These are phyloP conservation scores for Rhyacichthys aspro DNA, from an alignment of 2,797 vertebrate species.

Conservation along the genomic window DNA sequence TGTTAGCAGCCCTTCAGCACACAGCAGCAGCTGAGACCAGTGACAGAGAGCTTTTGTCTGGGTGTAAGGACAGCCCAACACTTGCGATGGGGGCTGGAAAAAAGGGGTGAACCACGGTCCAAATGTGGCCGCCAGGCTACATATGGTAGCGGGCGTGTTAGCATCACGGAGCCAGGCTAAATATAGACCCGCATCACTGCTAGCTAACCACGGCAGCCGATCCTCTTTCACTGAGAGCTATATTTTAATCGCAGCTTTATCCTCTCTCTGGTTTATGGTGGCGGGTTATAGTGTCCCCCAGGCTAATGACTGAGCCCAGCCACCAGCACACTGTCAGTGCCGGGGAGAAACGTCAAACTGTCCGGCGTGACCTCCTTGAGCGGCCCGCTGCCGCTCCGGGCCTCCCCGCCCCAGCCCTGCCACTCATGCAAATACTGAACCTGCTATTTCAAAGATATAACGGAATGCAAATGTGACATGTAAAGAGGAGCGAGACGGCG, in stretches of 20 bases:
- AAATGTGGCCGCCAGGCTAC: constrained; percentile 80
- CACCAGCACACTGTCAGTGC: neutral
- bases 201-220: constrained; percentile 48
- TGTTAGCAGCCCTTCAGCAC: constrained; percentile 33
- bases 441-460: neutral
- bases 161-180: constrained; percentile 79
- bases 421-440: neutral
- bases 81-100: neutral
- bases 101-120: constrained; percentile 37
- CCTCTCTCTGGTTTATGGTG: neutral
- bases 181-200: constrained; percentile 82
- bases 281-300: neutral
- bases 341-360: constrained; percentile 25
- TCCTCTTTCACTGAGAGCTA: constrained; percentile 56
- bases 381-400: neutral
- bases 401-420: neutral
- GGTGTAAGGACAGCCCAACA: neutral
- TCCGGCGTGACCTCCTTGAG: constrained; percentile 57
- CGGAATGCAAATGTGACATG: neutral
- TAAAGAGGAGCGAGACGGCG: neutral
- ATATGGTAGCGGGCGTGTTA: constrained; percentile 84
- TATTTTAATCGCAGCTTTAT: constrained; percentile 18
- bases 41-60: constrained; percentile 14
- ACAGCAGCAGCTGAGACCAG: constrained; percentile 1
- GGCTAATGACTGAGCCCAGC: neutral